These are phyloP conservation scores for Ischnura elegans DNA, from an alignment of 2,888 invertebrate genomes.

Conservation along the genomic window DNA sequence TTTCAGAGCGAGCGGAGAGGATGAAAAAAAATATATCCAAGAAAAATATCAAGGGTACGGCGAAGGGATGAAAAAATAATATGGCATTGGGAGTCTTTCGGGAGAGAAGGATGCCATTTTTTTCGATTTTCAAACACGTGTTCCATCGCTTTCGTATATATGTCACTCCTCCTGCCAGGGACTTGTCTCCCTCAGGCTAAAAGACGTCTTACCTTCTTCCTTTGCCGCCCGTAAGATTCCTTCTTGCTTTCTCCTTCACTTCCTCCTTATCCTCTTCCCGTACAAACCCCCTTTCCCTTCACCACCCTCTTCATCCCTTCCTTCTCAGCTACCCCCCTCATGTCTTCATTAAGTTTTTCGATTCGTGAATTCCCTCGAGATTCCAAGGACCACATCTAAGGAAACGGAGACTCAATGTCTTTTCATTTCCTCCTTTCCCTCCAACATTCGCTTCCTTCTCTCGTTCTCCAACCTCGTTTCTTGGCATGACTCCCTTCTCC, in stretches of 20 bases:
- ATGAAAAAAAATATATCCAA: too few relatives aligned
- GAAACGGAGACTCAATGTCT: neutral
- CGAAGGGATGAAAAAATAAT: neutral
- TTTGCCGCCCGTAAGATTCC: neutral
- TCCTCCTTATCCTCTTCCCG: neutral
- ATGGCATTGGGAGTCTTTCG: neutral
- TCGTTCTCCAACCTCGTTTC: neutral
- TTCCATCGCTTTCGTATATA: constrained; percentile 33
- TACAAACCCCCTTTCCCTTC: neutral
- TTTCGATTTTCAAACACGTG: constrained; percentile 49
- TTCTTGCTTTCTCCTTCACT: neutral
- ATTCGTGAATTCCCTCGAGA: constrained; percentile 26
- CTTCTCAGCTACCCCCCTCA: neutral
- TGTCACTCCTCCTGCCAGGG: constrained; percentile 32
- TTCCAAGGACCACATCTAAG: neutral
- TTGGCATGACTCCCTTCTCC: neutral
- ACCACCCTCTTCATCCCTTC: neutral
- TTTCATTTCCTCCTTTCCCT: neutral
- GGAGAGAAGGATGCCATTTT: neutral
- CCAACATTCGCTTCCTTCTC: neutral
- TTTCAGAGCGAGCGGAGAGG: neutral
- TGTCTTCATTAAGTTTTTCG: neutral
- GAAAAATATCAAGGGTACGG: neutral
- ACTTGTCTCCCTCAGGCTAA: constrained; percentile 46
- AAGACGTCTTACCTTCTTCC: constrained; percentile 33